Evolutionary conservation across 2,888 invertebrate genomes (phyloP), one percentile per base, ranked within the genome.

Genomic region (Alviniconcha strummeri): DNA sequence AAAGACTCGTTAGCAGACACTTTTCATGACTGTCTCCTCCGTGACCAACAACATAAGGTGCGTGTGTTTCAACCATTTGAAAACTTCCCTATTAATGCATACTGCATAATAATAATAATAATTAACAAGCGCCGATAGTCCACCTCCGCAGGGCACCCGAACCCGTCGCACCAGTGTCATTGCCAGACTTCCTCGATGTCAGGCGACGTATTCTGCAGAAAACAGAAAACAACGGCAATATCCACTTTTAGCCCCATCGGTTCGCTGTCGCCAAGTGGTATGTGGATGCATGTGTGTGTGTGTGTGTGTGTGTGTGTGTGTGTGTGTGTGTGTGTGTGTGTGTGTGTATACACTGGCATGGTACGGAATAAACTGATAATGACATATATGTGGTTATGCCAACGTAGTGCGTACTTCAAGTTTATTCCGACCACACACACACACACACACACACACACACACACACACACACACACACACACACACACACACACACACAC

Each of bases 401-500:
- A 9, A 64, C 64, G 15, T 15, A 64, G n/a, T 19, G n/a, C 71
- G 6, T 19, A 71, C 5, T 19, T 8, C 19, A 17, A 5, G 5
- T 19, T 4, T 9, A n/a, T 19, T 5, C 71, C 5, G 6, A 71
- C 71, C 69, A 69, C 11, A 17, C 69, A 69, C 69, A 69, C 71
- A 9, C 71, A 19, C 19, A 71, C 19, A 19, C 71, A n/a, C 71
- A 71, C 19, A n/a, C 71, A 71, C 19, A n/a, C 71, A 71, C 71
- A 71, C 71, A 9, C 71, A 19, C 19, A 71, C 19, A 19, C 71
- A n/a, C 71, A 71, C 19, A n/a, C 71, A 71, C 19, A n/a, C 71
- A 71, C 71, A 71, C 71, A 71, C 71, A 71, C 71, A 71, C 71
- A 71, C 71, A n/a, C n/a, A 19, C 71, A 71, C 9, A n/a, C 71